These are phyloP conservation scores for Ceratina australensis DNA, from an alignment of 1,140 invertebrate genomes.

Conservation along the genomic window DNA sequence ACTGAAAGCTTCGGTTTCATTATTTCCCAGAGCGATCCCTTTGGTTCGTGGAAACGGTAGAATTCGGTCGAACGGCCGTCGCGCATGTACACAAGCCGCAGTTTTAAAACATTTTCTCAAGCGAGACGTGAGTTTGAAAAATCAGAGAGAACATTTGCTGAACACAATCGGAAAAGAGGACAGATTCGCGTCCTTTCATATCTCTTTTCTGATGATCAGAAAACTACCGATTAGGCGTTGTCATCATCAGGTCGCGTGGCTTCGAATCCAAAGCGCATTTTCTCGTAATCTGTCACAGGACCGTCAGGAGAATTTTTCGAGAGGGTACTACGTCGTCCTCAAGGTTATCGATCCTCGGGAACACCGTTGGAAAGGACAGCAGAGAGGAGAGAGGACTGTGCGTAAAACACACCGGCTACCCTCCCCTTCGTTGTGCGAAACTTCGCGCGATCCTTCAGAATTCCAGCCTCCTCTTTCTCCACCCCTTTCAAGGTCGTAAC, in stretches of 20 bases:
- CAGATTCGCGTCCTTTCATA: too few species aligned
- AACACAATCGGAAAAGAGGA: too few species aligned
- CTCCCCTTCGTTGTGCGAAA: conserved; percentile 14
- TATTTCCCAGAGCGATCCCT: neutral
- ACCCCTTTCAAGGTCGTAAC: conserved; percentile 29
- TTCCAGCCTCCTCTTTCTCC: conserved; percentile 8
- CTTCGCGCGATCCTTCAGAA: conserved; percentile 20
- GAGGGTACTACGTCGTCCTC: conserved; percentile 44
- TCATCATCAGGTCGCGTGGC: neutral
- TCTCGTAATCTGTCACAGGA: conserved; percentile 32
- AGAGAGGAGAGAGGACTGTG: conserved; percentile 21
- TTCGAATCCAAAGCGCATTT: neutral
- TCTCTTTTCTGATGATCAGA: too few species aligned
- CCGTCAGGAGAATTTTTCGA: conserved; percentile 2
- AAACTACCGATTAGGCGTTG: too few species aligned
- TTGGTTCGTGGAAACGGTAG: neutral
- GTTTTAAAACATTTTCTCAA: neutral
- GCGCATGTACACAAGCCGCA: neutral
- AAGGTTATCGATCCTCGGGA: conserved; percentile 62
- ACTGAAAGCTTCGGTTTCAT: neutral
- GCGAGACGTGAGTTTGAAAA: too few species aligned
- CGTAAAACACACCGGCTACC: conserved; percentile 27
- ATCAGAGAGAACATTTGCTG: neutral
- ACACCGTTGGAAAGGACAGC: neutral
- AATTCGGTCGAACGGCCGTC: neutral